Base-by-base conservation (phyloP, 2,797 vertebrate species). In the Echiichthys vipera region DNA sequence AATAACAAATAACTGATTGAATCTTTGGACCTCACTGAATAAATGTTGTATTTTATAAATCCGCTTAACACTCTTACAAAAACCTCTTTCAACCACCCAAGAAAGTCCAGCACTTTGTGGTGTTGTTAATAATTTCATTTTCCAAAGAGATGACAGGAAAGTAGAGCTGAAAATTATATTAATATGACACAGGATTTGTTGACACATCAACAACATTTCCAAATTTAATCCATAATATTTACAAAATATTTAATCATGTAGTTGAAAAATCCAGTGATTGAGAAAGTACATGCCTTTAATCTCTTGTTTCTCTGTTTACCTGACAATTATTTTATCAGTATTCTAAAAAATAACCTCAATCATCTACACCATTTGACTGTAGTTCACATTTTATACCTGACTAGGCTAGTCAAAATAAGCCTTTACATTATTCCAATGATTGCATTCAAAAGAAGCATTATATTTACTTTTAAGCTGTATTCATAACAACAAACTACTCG, bases 21-120 rank as follows among this genome's bases (percentile, higher is more conserved):
- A 42, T 30, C n/a, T 47, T 45, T 85, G 72, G 68, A 84, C 61
- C 27, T 56, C 27, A 63, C 56, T 78, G 56, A 80, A 81, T 68
- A 74, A 42, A 80, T 53, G 77, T 68, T 34, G 29, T 42, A 18
- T 53, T 56, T 74, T 74, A 62, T n/a, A 65, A 67, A 78, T 74
- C 72, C 68, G 75, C 69, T 84, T 80, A 73, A 57, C 49, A 71
- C 57, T 81, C 66, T 27, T 17, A 66, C 76, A 53, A n/a, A 70
- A 84, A 73, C 81, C 68, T 63, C 55, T 43, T 37, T 51, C 42
- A 68, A 56, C 50, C 71, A 37, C 24, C 49, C 24, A 73, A 40
- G 69, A 80, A 77, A 18, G 40, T 42, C 58, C 18, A 18, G 39
- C 18, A 36, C 55, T 65, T 46, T 47, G 58, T 40, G 58, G 46